Base-by-base conservation (phyloP, 1,140 invertebrate species). In the Trissolcus basalis region DNA sequence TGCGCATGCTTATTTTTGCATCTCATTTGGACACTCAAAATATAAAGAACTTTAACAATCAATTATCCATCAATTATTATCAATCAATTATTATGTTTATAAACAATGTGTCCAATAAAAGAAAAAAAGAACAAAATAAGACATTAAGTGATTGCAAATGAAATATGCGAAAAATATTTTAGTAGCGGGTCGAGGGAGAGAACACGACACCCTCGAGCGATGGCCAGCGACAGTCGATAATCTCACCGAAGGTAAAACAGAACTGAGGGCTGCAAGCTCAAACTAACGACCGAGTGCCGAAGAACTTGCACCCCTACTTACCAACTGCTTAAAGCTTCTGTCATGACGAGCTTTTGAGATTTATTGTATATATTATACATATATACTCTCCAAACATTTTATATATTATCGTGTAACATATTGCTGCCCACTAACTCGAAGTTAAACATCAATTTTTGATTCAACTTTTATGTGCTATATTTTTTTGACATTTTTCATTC, bases 221-320 rank as follows among this genome's bases (percentile, higher is more conserved):
- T 83, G 86, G 79, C 85, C 86, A 86, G 86, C 86, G 71, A 90
- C 89, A 74, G 85, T 89, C 80, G 88, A 89, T 90, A 89, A 88
- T 83, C 88, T 89, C 80, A 85, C 85, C 81, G 85, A 90, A 90
- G 89, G 89, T 90, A 90, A 89, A 86, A 82, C 79, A 85, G 80
- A 81, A 85, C 55, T 8, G 58, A 63, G 67, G 81, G 78, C 73
- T 54, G 73, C 68, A 74, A 74, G 51, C 68, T 73, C 75, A 55
- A 69, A 51, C 75, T 73, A 77, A 80, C 79, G 83, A 83, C 77
- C 80, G 82, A 81, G 71, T 73, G 78, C 82, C 81, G 80, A 80
- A 82, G 82, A 85, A 83, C 79, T 86, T 86, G 85, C 85, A 86
- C 82, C 82, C 83, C 80, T 83, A 83, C 78, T 85, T 86, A 86